Base-by-base conservation (phyloP, 2,113 vertebrate species). In the Sorex araneus region DNA sequence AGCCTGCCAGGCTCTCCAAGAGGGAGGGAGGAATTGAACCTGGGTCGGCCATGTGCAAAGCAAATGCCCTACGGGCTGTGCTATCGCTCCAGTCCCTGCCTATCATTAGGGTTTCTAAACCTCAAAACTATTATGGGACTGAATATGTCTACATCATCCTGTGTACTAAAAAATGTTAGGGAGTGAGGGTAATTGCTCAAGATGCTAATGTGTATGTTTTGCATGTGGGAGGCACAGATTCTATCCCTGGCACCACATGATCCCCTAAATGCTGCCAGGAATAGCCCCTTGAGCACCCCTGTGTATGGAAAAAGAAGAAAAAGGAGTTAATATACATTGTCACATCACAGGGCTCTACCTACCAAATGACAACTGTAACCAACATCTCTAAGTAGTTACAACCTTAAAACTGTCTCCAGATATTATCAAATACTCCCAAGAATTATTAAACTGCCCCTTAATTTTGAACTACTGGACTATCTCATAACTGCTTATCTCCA, bases 401-500 rank as follows among this genome's bases (percentile, higher is more conserved):
- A 94, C 8, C 18, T 43, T 82, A 66, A 64, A 73, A 57, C 67
- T 21, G 23, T 92, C 74, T 78, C 73, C 63, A 81, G 54, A 64
- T n/a, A 89, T 36, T 57, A 36, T 32, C 60, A 78, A 86, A 84
- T 75, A 64, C 86, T 86, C 66, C 28, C 28, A 28, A 23, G 36
- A 7, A 28, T 60, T 60, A 60, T 36, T 90, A 77, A 43, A 76
- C 1, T 83, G 50, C n/a, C 40, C 15, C 63, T 45, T 32, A 2
- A 2, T 43, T 36, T 19, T 94, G 23, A 93, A 87, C 28, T 45
- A 69, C 79, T 60, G 50, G 69, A 23, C 74, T 66, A 84, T 27
- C 76, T 34, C 64, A 73, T 23, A 50, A 57, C 50, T 87, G 34
- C 36, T 76, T 70, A 84, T 25, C 40, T 73, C 78, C 30, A 75